Evolutionary conservation across 23 tunicate genomes (phyloP), one percentile per base, ranked within the genome.

Genomic region (Trididemnum clinides): DNA sequence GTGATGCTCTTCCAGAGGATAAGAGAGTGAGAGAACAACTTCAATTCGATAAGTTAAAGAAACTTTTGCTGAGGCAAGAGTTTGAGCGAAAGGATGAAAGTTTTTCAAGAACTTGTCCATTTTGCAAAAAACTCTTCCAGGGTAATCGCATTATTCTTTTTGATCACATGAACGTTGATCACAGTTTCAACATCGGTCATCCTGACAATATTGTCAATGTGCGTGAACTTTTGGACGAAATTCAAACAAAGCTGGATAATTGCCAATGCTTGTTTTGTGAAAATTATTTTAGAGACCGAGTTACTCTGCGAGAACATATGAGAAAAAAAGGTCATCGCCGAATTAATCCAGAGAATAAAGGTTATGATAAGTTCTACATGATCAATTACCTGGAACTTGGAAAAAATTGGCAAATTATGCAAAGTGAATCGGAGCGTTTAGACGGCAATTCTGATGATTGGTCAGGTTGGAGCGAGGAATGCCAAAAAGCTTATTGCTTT

Each of bases 1-100:
- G 99, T 81, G 99, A 96, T 81, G 90, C 82, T 64, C 69, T 91
- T 28, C 90, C 97, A 2, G 99, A 96, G 87, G 99, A 96, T 57
- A 80, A 92, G 57, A 57, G 78, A 72, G 30, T 96, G 26, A 80
- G 99, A 33, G 96, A 96, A 84, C 72, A 92, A 36, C 73, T 96
- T 27, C 92, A 96, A 62, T 72, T 87, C 20, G 33, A 38, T 36
- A 84, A 95, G 34, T 58, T 95, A 37, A 89, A 94, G 34, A 82
- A 89, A 50, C 64, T 94, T 28, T 50, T 94, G 29, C 36, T 86
- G 6, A 28, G 86, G 50, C 99, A 87, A 64, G 92, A 83, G 33
- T 83, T 85, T 76, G 99, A 96, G 50, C 74, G 99, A 49, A 82
- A 80, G 31, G 90, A 91, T 79, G 72, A 74, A 36, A 64, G 33